Conservation (phyloP, 2,797 vertebrate genomes). For the Crenichthys baileyi region DNA sequence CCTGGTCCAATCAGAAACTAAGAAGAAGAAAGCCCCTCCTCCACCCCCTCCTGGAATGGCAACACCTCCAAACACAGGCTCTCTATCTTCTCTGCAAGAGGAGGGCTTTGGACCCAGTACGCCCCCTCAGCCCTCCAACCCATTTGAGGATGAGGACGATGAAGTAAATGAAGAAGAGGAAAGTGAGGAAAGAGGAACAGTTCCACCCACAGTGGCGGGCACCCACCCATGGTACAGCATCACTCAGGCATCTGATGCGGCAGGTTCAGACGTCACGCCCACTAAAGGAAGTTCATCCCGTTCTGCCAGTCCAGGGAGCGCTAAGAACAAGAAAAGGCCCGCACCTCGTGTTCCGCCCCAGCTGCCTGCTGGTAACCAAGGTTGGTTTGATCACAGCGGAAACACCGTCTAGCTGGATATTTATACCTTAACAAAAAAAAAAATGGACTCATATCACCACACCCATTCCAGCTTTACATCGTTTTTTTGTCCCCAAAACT, state of each 20-base stretch:
- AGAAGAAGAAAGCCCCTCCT: conserved; percentile 91
- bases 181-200: conserved; percentile 42
- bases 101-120: conserved; percentile 71
- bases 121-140: conserved; percentile 85
- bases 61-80: conserved; percentile 68
- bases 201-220: conserved; percentile 67
- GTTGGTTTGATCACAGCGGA: conserved; percentile 59
- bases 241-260: conserved; percentile 64
- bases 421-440: not conserved
- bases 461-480: not conserved
- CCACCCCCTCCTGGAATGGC: conserved; percentile 72
- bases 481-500: not conserved
- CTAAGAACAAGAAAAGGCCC: conserved; percentile 86
- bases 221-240: conserved; percentile 96
- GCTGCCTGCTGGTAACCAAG: conserved; percentile 78
- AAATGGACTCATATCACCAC: not conserved
- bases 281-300: conserved; percentile 65
- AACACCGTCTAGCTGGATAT: not conserved
- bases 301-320: conserved; percentile 77
- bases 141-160: conserved; percentile 87
- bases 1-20: conserved; percentile 90
- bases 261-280: conserved; percentile 67
- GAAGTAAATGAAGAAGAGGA: conserved; percentile 64
- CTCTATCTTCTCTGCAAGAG: conserved; percentile 86
- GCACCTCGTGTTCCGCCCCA: conserved; percentile 86